These are phyloP conservation scores for Chelonus insularis DNA, from an alignment of 1,140 invertebrate genomes.

Conservation along the genomic window DNA sequence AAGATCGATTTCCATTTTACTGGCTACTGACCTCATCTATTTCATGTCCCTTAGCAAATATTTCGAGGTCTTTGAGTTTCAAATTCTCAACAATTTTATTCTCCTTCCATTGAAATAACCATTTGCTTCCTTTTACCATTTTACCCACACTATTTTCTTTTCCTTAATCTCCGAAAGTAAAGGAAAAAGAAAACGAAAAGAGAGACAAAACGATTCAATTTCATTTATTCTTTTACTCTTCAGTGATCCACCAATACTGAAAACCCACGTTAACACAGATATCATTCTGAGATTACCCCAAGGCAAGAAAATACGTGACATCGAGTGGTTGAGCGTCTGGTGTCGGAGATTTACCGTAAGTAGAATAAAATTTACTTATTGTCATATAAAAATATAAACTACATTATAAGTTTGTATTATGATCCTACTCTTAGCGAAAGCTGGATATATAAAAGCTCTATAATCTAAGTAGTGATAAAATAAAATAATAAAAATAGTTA, in stretches of 20 bases:
- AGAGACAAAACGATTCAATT: conserved; percentile 8
- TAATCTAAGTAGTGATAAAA: too few relatives aligned
- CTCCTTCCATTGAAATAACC: not conserved
- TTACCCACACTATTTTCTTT: not conserved
- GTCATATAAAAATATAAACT: not conserved
- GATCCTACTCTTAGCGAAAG: too few relatives aligned
- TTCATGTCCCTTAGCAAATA: not conserved
- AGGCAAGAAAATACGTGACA: conserved; percentile 81
- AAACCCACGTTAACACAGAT: conserved; percentile 75
- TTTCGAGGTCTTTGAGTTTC: conserved; percentile 39
- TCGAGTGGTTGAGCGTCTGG: conserved; percentile 89
- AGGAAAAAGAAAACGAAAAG: not conserved
- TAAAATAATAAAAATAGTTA: too few relatives aligned
- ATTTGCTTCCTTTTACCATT: not conserved
- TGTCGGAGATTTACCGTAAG: conserved; percentile 87
- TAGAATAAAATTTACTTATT: conserved; percentile 21
- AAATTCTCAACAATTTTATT: conserved; percentile 30
- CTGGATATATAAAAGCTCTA: too few relatives aligned
- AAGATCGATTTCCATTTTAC: conserved; percentile 13
- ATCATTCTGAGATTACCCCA: conserved; percentile 81
- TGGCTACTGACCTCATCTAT: not conserved
- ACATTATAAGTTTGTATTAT: too few relatives aligned
- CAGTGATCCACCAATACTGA: conserved; percentile 78
- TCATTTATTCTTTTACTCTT: conserved; percentile 43
- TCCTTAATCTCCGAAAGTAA: conserved; percentile 6